Conservation (phyloP, 1,140 invertebrate species). For the Lethocerus indicus region DNA sequence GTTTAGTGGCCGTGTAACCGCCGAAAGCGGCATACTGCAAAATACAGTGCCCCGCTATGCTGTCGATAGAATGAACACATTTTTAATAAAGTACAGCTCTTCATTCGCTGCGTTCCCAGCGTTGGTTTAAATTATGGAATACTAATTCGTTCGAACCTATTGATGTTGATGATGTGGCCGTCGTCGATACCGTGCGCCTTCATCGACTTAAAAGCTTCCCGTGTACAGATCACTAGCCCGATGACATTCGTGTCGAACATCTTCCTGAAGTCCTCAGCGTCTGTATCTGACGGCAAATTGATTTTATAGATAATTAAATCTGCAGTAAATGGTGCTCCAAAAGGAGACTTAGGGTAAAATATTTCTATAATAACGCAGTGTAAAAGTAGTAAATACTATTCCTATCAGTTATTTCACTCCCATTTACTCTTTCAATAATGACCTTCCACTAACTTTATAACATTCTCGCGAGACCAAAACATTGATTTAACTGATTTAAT, state of each 20-base stretch:
- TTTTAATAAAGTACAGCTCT: too few relatives aligned
- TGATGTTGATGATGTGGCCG: slow-evolving; percentile 56
- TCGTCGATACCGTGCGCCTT: slow-evolving; percentile 28
- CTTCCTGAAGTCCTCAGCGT: slow-evolving; percentile 26
- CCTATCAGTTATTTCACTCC: too few relatives aligned
- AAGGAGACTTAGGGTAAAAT: too few relatives aligned
- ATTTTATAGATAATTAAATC: too few relatives aligned
- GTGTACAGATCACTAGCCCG: slow-evolving; percentile 34
- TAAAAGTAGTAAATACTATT: too few relatives aligned
- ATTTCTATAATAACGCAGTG: too few relatives aligned
- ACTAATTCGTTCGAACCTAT: slow-evolving; percentile 31
- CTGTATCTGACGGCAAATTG: slow-evolving; percentile 27
- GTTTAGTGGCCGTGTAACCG: slow-evolving; percentile 41
- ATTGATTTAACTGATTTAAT: too few relatives aligned
- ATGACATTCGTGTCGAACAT: slow-evolving; percentile 50
- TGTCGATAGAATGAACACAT: too few relatives aligned
- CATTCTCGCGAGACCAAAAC: not conserved
- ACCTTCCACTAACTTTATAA: not conserved
- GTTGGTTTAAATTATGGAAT: too few relatives aligned
- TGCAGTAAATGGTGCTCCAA: too few relatives aligned
- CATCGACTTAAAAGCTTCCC: slow-evolving; percentile 37
- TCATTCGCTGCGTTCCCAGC: too few relatives aligned
- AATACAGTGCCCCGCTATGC: slow-evolving; percentile 13
- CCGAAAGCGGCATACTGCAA: slow-evolving; percentile 13
- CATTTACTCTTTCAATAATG: slow-evolving; percentile 30